Base-by-base conservation (phyloP, 1,140 invertebrate genomes). In the Antheraea pernyi region DNA sequence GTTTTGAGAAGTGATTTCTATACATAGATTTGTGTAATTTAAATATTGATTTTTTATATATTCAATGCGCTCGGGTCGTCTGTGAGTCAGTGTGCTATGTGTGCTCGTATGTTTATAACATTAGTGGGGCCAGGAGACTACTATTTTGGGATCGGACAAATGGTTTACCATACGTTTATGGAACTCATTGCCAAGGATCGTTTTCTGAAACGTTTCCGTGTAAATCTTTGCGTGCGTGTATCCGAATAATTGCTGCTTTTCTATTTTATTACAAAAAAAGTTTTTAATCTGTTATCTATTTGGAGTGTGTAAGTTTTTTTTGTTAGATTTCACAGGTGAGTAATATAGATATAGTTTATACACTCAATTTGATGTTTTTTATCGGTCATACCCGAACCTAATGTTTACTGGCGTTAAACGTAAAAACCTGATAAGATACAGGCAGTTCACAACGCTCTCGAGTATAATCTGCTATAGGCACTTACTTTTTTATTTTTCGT, bases 11-110 rank as follows among this genome's bases (percentile, higher is more conserved):
- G 70, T 64, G 71, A 58, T 69, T 59, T 75, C 77, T 79, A 77
- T 70, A 78, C 74, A 75, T 83, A 79, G 78, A 65, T 62, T 61
- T 67, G 69, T 70, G 77, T 83, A 81, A 85, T 86, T 86, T 85
- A 85, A 88, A 86, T 90, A 90, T 90, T 86, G 88, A 90, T 90
- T 90, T 87, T 82, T 84, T 84, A 82, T 76, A 74, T 16, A 78
- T 83, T 76, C 78, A 77, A 79, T 74, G 81, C 81, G 78, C 16
- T 53, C 46, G 11, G 46, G 1, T 53, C 16, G 46, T 53, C 16
- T 74, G 75, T 70, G 75, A 77, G 30, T 63, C 61, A 63, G 61
- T 63, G 61, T 30, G 61, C 11, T 53, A 16, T 53, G 46, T 36
- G 61, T 30, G 18, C 11, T 22, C 19, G 61, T n/a, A 63, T 63